Base-by-base conservation (phyloP, 2,888 invertebrate species). In the Drosophila paranaensis region DNA sequence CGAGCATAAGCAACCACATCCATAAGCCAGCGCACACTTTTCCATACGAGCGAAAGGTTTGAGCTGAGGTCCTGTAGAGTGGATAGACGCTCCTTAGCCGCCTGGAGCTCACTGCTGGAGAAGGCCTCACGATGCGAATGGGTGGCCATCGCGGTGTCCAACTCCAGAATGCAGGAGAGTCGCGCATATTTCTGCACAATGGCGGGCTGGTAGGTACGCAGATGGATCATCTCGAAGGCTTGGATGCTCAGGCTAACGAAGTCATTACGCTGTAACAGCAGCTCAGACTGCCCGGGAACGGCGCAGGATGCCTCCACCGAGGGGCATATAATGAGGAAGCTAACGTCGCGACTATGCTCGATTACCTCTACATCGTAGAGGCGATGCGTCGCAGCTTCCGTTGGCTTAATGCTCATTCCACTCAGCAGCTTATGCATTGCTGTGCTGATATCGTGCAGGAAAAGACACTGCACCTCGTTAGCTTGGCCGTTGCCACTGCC, bases 101-200 rank as follows among this genome's bases (percentile, higher is more conserved):
- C 95, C 73, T 96, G 96, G 33, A 98, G 93, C 92, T 99, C 99
- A 6, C 95, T 95, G 60, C 96, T 96, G 3, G 98, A 98, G 92
- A 99, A 99, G 0, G 99, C 98, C 94, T 98, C 98, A 86, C 99
- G 94, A 81, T 98, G 98, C 39, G 97, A 96, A 90, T 98, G 98
- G 75, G 98, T 98, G 4, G 98, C 98, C 81, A 98, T 94, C 0
- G 97, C 96, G 0, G 97, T 96, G 88, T 99, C 98, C 90, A 98
- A 93, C 93, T 99, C 99, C 67, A 99, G 93, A 67, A 98, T 96
- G 84, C 98, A 98, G 82, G 98, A 98, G 16, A 99, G 94, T 69
- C 97, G 95, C 3, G 98, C 97, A 93, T 99, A 99, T 91, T 97
- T 95, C 87, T 96, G 96, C 61, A 99, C 95, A 74, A 99, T 96